Percentiles rank a stretch among this genome's conserved stretches.
Conservation (phyloP, 2,113 vertebrate genomes). For the Chaetura pelagica region DNA sequence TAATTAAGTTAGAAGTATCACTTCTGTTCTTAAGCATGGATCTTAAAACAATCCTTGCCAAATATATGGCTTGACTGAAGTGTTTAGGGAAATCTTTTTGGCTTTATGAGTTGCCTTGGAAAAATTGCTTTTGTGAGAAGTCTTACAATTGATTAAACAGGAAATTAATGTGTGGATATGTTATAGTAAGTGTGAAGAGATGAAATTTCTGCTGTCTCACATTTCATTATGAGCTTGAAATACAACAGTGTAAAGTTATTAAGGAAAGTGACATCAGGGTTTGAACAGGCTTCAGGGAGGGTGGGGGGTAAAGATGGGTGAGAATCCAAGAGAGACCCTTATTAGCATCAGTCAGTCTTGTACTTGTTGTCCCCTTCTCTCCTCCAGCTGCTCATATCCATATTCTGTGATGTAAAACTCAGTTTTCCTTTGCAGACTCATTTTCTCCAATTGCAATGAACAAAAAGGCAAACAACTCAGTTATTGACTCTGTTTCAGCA, state of each 20-base stretch:
- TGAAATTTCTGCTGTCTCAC: conserved; percentile 23
- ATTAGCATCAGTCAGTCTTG: neutral
- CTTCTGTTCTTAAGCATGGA: neutral
- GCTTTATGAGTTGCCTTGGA: neutral
- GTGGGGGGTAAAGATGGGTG: neutral
- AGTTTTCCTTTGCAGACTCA: neutral
- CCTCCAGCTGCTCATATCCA: neutral
- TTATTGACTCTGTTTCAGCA: neutral
- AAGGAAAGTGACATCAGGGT: neutral
- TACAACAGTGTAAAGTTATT: neutral
- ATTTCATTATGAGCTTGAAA: conserved; percentile 6
- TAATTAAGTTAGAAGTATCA: neutral
- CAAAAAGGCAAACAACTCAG: neutral
- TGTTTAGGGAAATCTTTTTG: neutral
- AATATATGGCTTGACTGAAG: neutral
- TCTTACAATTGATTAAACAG: conserved; percentile 46
- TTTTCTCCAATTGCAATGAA: neutral
- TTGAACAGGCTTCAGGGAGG: neutral
- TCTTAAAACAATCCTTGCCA: neutral
- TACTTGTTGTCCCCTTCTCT: neutral
- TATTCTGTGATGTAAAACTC: neutral
- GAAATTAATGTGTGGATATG: conserved; percentile 26
- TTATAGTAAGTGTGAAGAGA: neutral
- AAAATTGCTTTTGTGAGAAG: neutral
- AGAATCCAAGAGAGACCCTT: neutral